phyloP scores from a whole-genome alignment of 2,797 vertebrate genomes.

The Anisognathus igniventris region DNA sequence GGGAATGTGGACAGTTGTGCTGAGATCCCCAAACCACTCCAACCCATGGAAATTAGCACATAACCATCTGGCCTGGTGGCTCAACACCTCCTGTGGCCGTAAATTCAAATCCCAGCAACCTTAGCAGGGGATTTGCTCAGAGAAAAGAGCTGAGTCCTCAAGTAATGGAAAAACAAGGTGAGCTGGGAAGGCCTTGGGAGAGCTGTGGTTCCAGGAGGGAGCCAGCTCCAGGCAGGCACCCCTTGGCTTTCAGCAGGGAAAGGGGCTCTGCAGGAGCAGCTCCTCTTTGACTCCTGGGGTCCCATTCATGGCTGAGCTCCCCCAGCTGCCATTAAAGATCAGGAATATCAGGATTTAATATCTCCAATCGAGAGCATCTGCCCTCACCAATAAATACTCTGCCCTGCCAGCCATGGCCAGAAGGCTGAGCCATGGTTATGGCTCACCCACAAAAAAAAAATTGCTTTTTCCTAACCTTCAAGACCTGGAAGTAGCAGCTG shows the following conservation, averaged over 20 bases:
- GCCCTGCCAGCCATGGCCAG: background rate
- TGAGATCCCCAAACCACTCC: constrained; percentile 18
- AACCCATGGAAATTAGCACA: constrained; percentile 30
- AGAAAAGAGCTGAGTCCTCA: background rate
- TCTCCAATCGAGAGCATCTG: background rate
- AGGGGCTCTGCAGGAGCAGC: background rate
- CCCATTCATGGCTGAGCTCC: background rate
- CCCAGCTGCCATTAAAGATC: background rate
- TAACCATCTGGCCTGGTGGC: constrained; percentile 45
- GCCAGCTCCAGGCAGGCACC: background rate
- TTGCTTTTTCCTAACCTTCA: background rate
- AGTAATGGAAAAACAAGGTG: constrained; percentile 47
- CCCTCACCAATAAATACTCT: background rate
- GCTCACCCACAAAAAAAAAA: background rate
- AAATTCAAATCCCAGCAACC: constrained; percentile 46
- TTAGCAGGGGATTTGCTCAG: constrained; percentile 37
- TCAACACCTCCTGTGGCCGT: constrained; percentile 36
- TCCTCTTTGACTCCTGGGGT: background rate
- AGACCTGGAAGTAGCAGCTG: constrained; percentile 1
- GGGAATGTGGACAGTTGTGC: background rate
- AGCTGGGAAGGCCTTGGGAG: background rate
- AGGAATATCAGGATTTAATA: background rate
- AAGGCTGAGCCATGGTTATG: background rate
- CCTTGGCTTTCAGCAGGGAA: background rate
- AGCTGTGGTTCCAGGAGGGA: background rate